Percentiles rank a stretch among this genome's conserved stretches.
phyloP scores from a whole-genome alignment of 2,888 invertebrate genomes.

The Patella ulyssiponensis region DNA sequence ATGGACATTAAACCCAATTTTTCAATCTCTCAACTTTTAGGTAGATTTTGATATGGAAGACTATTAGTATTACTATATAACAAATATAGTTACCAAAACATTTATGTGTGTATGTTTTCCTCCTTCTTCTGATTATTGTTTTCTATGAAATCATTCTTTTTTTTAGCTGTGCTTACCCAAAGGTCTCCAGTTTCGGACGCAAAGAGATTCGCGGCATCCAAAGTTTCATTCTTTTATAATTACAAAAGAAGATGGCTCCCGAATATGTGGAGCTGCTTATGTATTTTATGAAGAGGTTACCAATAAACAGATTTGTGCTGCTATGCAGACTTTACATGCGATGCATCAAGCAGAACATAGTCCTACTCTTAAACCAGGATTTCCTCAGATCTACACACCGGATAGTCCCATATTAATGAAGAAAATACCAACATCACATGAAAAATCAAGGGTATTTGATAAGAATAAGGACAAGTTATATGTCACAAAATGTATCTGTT shows the following conservation, averaged over 20 bases:
- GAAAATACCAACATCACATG: slow-evolving; percentile 33
- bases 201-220: slow-evolving; percentile 88
- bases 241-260: slow-evolving; percentile 95
- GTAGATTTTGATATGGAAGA: background rate
- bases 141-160: background rate
- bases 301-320: slow-evolving; percentile 91
- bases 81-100: background rate
- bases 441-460: slow-evolving; percentile 78
- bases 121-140: background rate
- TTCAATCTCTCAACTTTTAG: no score
- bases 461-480: slow-evolving; percentile 93
- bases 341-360: slow-evolving; percentile 70
- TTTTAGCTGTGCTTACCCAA: slow-evolving; percentile 92
- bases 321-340: slow-evolving; percentile 95
- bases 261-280: slow-evolving; percentile 94
- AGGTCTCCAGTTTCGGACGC: slow-evolving; percentile 94
- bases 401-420: slow-evolving; percentile 38
- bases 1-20: no score
- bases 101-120: background rate
- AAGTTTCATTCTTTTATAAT: slow-evolving; percentile 97
- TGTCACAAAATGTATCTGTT: slow-evolving; percentile 94
- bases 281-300: slow-evolving; percentile 97
- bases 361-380: slow-evolving; percentile 23
- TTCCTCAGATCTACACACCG: slow-evolving; percentile 15
- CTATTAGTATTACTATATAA: background rate